Evolutionary conservation across 1,140 invertebrate species (phyloP), one percentile per base, ranked within the genome.

Genomic region (Drosophila arawakana): DNA sequence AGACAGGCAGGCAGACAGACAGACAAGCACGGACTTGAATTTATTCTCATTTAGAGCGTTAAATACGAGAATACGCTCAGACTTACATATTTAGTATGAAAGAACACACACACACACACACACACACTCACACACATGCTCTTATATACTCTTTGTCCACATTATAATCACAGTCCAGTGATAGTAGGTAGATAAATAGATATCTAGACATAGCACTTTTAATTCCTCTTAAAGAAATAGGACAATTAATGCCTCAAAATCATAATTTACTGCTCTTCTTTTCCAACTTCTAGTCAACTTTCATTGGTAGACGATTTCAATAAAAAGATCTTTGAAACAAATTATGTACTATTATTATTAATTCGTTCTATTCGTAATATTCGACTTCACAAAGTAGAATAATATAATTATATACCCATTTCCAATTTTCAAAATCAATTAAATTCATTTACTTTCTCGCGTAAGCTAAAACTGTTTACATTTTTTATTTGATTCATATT

Each of bases 1-100:
- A 30, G 25, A 30, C 25, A 30, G 25, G 6, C 25, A 30, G 25
- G 6, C 25, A 30, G 25, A 30, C 1, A 30, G 25, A 11, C 15
- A 43, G 35, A 11, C 47, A 35, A 52, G 37, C 21, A 30, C 9
- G 15, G 35, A 41, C 54, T 57, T 37, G 39, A 67, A 47, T 58
- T 47, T 58, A 55, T 47, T 35, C 52, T 49, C 52, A 47, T 67
- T 67, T 67, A 35, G 41, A 67, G 52, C 62, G 50, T 30, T 54
- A 65, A 55, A 30, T 65, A 34, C 30, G 37, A 65, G 39, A 15
- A 7, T 30, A 35, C 44, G 43, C 43, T n/a, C 13, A 52, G 5
- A 43, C 9, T 41, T 49, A 35, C 15, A 10, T 43, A 62, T 9
- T 11, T 9, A 35, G 15, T 30, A 30, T 30, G 3, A 30, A 30